Conservation (phyloP, 1,140 invertebrate species). For the Schlechtendalia chinensis region DNA sequence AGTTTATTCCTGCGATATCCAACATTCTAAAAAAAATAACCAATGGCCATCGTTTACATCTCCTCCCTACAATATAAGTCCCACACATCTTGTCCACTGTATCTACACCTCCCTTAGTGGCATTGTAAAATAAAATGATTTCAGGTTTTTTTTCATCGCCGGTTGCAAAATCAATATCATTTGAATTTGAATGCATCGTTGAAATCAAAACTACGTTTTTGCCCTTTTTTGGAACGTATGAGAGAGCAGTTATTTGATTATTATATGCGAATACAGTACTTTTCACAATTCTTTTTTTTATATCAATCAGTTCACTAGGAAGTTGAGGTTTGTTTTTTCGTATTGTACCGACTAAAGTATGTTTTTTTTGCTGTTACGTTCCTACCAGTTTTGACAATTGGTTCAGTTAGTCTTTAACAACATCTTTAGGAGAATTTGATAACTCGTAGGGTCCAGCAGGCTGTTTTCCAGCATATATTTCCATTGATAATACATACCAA, state of each 20-base stretch:
- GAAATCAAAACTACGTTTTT: conserved; percentile 55
- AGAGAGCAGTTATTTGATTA: neutral
- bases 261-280: conserved; percentile 28
- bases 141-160: too few species aligned
- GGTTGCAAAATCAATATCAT: conserved; percentile 52
- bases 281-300: conserved; percentile 14
- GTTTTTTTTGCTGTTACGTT: conserved; percentile 54
- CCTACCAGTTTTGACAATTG: conserved; percentile 53
- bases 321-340: conserved; percentile 56
- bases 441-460: neutral
- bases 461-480: conserved; percentile 7
- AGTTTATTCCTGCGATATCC: conserved; percentile 55
- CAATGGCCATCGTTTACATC: conserved; percentile 54
- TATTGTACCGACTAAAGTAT: conserved; percentile 54
- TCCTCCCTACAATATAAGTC: conserved; percentile 52
- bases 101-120: conserved; percentile 57
- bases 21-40: conserved; percentile 53
- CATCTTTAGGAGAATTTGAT: neutral
- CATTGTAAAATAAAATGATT: conserved; percentile 56
- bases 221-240: conserved; percentile 48
- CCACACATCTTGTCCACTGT: conserved; percentile 54
- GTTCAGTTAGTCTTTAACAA: conserved; percentile 50
- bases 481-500: conserved; percentile 15
- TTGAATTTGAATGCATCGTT: conserved; percentile 52
- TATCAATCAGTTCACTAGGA: conserved; percentile 50